Base-by-base conservation (phyloP, 2,113 vertebrate species). In the Epinephelus moara region DNA sequence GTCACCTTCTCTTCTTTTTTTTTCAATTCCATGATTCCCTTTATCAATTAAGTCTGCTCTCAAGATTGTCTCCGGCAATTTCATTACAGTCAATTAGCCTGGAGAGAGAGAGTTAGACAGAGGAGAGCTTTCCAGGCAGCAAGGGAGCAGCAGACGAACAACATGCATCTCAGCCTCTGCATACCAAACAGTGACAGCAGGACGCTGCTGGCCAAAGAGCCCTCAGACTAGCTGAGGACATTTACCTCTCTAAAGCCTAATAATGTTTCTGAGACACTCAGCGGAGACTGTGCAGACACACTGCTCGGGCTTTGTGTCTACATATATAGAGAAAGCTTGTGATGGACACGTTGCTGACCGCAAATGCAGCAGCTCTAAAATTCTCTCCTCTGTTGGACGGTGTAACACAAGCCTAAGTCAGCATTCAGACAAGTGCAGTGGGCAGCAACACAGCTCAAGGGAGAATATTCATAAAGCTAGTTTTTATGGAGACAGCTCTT, bases 21-120 rank as follows among this genome's bases (percentile, higher is more conserved):
- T 71, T 66, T 45, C 63, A 75, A 71, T 88, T 85, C 62, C 85
- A 82, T 55, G 57, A 87, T 82, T 90, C 82, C 76, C 75, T 89
- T 90, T 84, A 93, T 90, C 84, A 86, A 91, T 91, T 91, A 88
- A 88, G 87, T 84, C 84, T 49, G 79, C 85, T 90, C 89, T 66
- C 91, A 75, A 87, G 81, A 89, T 91, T 85, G 85, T 93, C 88
- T 87, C 71, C n/a, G 45, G 85, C 89, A 90, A 92, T 94, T 94
- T 90, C 84, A 94, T 93, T 92, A 92, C 81, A 91, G 91, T 80
- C 92, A 94, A 93, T 94, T 95, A 95, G 91, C 82, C 67, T 27
- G 25, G 63, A 68, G 70, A 89, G 87, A 89, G 27, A 42, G 66
- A 21, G 69, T 12, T 61, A 78, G 67, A 60, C 33, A 59, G 83